Evolutionary conservation across 2,888 invertebrate genomes (phyloP), one percentile per base, ranked within the genome.

Genomic region (Melinaea marsaeus): DNA sequence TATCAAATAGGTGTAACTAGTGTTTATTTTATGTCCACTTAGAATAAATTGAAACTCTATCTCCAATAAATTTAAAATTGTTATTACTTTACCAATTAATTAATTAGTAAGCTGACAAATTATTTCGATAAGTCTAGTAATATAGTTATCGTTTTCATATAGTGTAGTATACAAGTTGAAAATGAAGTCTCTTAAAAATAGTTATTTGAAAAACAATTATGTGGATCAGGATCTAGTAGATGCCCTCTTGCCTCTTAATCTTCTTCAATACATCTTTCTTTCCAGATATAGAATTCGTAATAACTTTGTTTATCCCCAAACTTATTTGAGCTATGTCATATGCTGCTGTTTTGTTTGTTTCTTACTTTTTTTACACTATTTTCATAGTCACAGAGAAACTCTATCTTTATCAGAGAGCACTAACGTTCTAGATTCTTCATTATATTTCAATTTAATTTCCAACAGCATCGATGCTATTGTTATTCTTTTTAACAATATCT

Each of bases 231-330:
- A 47, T 13, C 35, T 67, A 13, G 56, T 61, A 59, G 42, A 13
- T 2, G 64, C 64, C 2, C 13, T 67, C 6, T 35, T 62, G 4
- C 67, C 67, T 2, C 11, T 67, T 11, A 47, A 65, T 55, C 22
- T 67, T 7, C 11, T 67, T 3, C 58, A 63, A 42, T 55, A 60
- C 22, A 34, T 54, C 1, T 60, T 60, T 35, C 55, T 57, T 42
- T 67, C 67, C 4, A 67, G 65, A 42, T 65, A 61, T 55, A 64
- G 60, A 13, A 64, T 67, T 47, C 47, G 51, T 11, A 59, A 65
- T 9, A 62, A 61, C 22, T 67, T 67, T 13, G 45, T 67, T 5
- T 34, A 65, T 33, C 9, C 56, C n/a, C 62, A 63, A 47, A 37
- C 62, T 42, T 65, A 57, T 9, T 2, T 59, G 7, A 64, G 65